phyloP scores from a whole-genome alignment of 2,888 invertebrate genomes.

The Homarus gammarus region DNA sequence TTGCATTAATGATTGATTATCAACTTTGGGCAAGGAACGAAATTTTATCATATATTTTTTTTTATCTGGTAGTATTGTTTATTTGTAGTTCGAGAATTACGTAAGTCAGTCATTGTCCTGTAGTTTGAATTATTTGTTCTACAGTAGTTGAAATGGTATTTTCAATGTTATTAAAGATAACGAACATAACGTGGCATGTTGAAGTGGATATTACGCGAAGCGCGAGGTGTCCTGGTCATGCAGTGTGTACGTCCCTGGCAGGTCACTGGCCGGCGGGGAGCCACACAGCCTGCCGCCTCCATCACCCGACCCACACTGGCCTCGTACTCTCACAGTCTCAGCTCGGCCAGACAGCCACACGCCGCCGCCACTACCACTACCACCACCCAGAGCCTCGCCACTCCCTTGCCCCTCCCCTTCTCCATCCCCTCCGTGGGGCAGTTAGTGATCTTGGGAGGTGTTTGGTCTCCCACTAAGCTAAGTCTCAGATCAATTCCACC shows the following conservation, averaged over 20 bases:
- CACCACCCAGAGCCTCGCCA: background rate
- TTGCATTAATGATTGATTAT: no score
- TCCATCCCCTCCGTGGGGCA: background rate
- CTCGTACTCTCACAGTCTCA: constrained; percentile 17
- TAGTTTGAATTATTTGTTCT: background rate
- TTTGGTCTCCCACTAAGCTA: no score
- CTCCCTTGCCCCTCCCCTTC: background rate
- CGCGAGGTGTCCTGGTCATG: background rate
- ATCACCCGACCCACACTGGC: constrained; percentile 14
- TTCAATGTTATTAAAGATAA: background rate
- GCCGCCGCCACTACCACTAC: background rate
- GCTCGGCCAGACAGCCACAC: background rate
- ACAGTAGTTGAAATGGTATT: background rate
- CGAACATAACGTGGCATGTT: background rate
- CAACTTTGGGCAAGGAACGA: no score
- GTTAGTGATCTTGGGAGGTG: no score
- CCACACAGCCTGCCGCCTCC: constrained; percentile 22
- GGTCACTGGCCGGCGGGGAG: constrained; percentile 18
- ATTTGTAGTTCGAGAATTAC: background rate
- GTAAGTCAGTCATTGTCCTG: background rate
- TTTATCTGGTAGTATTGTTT: background rate
- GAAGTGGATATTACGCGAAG: background rate
- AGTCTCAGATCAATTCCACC: no score
- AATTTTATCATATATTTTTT: no score
- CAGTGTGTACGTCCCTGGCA: background rate